Evolutionary conservation across 2,888 invertebrate genomes (phyloP), one percentile per base, ranked within the genome.

Genomic region (Synanthedon formicaeformis): DNA sequence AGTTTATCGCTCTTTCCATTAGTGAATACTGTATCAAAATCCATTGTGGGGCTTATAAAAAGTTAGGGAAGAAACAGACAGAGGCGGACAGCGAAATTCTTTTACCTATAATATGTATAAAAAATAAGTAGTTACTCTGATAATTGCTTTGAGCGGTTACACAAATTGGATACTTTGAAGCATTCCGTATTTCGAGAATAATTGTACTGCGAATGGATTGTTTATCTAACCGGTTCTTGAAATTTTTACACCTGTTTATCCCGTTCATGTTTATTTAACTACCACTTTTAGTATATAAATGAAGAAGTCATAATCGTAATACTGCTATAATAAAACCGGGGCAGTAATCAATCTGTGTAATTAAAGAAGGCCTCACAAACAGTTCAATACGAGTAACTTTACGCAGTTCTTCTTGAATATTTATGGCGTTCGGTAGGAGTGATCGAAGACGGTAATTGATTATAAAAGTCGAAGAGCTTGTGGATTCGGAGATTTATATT

Each of bases 391-490:
- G 74, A 73, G 76, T 71, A 73, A 66, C 64, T 69, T 34, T 34
- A 34, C 34, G 34, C 13, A 14, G 45, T n/a, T 45, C 45, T 45
- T 45, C 45, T 72, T 69, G 74, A 73, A 77, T 78, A 78, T 79
- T 81, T 79, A 81, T 73, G 69, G 72, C 62, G 59, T 66, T 65
- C 64, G 60, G 64, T 64, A 71, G 71, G 75, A 76, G 70, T 78
- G 75, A 78, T 81, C 70, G 72, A 67, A 61, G 72, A 72, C 70
- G 62, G 75, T 80, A 81, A 83, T 82, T 79, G 81, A 80, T 80
- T 80, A 74, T 82, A 80, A 83, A 83, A 80, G 81, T 82, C 81
- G 63, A 69, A 65, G 62, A 70, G 73, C 71, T 72, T 68, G 73
- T 67, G 69, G 69, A 78, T 72, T 72, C 57, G 63, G 66, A 77